phyloP scores from a whole-genome alignment of 2,888 invertebrate genomes.

The Morpho deidamia region DNA sequence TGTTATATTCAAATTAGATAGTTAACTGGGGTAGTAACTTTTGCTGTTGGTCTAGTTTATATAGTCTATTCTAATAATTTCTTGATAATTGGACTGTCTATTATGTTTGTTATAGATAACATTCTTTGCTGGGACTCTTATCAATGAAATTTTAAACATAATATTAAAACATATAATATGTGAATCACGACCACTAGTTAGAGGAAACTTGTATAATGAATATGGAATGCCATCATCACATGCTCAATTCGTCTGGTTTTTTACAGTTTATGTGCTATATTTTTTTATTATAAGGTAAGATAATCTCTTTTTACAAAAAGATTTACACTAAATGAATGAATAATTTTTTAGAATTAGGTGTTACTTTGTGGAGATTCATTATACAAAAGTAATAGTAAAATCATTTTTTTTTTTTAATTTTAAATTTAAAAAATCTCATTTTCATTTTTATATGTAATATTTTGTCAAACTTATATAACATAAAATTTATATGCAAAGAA shows the following conservation, averaged over 20 bases:
- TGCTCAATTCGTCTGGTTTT: slow-evolving; percentile 95
- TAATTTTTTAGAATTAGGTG: no score
- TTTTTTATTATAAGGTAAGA: slow-evolving; percentile 91
- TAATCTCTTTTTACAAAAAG: background rate
- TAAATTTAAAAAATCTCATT: no score
- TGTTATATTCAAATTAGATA: no score
- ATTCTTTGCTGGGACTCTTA: slow-evolving; percentile 87
- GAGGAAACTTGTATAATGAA: slow-evolving; percentile 83
- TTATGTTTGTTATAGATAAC: slow-evolving; percentile 80
- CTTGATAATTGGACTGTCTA: background rate
- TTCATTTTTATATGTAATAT: no score
- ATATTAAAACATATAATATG: slow-evolving; percentile 88
- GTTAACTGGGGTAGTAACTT: no score
- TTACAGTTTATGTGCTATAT: slow-evolving; percentile 89
- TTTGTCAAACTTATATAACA: no score
- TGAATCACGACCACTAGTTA: slow-evolving; percentile 86
- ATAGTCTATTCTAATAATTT: background rate
- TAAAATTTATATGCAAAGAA: background rate
- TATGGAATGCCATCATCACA: slow-evolving; percentile 96
- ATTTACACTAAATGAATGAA: no score
- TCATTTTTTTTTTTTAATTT: no score
- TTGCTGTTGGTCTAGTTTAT: no score
- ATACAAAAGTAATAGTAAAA: no score
- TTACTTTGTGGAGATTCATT: no score
- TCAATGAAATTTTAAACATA: slow-evolving; percentile 89